phyloP scores from a whole-genome alignment of 1,140 invertebrate genomes.

The Zophobas morio region DNA sequence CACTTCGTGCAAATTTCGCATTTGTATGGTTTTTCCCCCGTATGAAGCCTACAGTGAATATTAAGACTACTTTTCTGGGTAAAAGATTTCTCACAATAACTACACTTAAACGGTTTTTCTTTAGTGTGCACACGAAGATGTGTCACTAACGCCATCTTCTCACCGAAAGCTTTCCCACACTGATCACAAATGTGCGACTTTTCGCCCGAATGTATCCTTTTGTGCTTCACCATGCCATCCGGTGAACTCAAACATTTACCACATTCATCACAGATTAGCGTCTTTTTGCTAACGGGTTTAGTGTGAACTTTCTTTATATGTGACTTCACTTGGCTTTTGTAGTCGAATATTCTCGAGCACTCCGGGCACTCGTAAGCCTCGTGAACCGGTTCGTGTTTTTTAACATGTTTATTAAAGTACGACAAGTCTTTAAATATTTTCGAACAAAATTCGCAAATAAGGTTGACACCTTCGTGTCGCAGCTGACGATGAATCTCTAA shows the following conservation, averaged over 20 bases:
- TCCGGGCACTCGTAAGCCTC: too few species aligned
- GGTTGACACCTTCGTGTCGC: constrained; percentile 32
- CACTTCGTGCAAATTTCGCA: constrained; percentile 39
- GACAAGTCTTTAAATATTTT: constrained; percentile 61
- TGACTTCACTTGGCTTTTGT: too few species aligned
- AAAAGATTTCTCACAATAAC: constrained; percentile 78
- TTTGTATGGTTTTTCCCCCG: constrained; percentile 44
- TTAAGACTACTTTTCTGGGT: constrained; percentile 73
- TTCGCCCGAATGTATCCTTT: constrained; percentile 94
- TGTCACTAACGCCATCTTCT: constrained; percentile 45
- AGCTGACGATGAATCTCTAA: constrained; percentile 40
- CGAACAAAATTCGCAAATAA: constrained; percentile 45
- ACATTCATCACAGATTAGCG: constrained; percentile 47
- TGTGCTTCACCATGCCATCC: constrained; percentile 77
- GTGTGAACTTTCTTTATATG: too few species aligned
- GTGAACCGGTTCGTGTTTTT: constrained; percentile 11
- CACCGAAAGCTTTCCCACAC: constrained; percentile 38
- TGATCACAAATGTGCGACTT: constrained; percentile 69
- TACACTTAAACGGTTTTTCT: constrained; percentile 69
- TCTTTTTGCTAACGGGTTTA: not conserved
- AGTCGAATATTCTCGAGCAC: too few species aligned
- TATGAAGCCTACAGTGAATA: constrained; percentile 45
- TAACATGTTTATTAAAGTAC: not conserved
- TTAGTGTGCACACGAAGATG: constrained; percentile 65
- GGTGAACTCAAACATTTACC: constrained; percentile 42